Evolutionary conservation across 2,888 invertebrate species (phyloP).

Genomic region (Sipha maydis): DNA sequence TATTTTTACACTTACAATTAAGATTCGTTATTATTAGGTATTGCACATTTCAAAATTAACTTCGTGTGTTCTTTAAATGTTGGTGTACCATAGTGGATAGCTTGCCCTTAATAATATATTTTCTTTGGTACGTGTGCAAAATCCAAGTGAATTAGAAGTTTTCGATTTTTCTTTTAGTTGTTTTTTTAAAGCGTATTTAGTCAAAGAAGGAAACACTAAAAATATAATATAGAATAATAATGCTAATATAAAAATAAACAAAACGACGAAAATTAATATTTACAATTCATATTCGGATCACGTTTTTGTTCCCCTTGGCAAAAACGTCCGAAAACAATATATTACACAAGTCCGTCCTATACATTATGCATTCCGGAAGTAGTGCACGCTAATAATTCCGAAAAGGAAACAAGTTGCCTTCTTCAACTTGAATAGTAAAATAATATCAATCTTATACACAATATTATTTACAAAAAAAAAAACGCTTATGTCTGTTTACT

Average conservation of each 20-base stretch:
- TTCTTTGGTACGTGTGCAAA: constrained; percentile 3
- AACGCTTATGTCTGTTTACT: too few relatives aligned
- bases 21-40: neutral
- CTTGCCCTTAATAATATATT: neutral
- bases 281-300: constrained; percentile 57
- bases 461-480: too few relatives aligned
- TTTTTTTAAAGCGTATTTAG: neutral
- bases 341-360: constrained; percentile 43
- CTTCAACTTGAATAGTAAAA: constrained; percentile 15
- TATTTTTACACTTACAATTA: constrained; percentile 10
- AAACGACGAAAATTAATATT: constrained; percentile 58
- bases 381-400: constrained; percentile 58
- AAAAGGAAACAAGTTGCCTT: constrained; percentile 52
- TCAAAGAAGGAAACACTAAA: neutral
- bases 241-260: neutral
- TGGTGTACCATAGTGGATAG: neutral
- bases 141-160: neutral
- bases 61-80: constrained; percentile 28
- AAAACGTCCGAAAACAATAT: constrained; percentile 62
- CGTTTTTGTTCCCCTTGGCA: constrained; percentile 53
- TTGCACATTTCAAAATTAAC: neutral
- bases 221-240: neutral
- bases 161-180: constrained; percentile 25
- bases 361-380: constrained; percentile 58
- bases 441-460: constrained; percentile 42